These are phyloP conservation scores for Sterrhoptilus dennistouni DNA, from an alignment of 2,113 vertebrate species.

Conservation along the genomic window DNA sequence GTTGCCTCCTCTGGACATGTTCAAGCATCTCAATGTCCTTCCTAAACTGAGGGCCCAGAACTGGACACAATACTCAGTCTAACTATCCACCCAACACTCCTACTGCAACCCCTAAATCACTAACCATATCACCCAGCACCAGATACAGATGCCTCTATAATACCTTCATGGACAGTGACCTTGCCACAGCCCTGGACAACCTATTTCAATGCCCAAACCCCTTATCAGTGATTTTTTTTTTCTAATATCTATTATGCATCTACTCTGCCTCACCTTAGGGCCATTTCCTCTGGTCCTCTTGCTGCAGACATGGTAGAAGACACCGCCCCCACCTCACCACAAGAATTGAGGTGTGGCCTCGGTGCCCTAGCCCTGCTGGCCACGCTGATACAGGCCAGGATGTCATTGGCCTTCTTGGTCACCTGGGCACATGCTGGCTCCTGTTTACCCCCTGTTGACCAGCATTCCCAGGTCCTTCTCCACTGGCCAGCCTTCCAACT, in stretches of 20 bases:
- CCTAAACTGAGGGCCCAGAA: not conserved
- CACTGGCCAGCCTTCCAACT: not conserved
- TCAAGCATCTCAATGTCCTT: not conserved
- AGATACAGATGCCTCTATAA: not conserved
- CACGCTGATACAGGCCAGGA: too few relatives aligned
- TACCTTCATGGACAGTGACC: not conserved
- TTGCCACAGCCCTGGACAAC: not conserved
- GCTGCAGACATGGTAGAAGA: not conserved
- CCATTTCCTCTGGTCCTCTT: not conserved
- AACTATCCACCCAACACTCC: not conserved
- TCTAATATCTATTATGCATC: not conserved
- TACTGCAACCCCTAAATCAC: too few relatives aligned
- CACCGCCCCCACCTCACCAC: not conserved
- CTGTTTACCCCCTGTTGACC: not conserved
- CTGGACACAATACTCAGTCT: not conserved
- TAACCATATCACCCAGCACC: not conserved
- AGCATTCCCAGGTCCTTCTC: not conserved
- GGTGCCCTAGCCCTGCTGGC: not conserved
- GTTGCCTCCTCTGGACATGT: too few relatives aligned
- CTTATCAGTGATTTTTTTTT: too few relatives aligned
- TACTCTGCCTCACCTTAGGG: not conserved
- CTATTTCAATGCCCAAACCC: not conserved
- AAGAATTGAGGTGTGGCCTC: rapidly evolving
- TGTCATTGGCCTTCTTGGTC: not conserved
- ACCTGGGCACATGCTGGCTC: rapidly evolving